Base-by-base conservation (phyloP, 2,888 invertebrate species). In the Dynastes grantii region DNA sequence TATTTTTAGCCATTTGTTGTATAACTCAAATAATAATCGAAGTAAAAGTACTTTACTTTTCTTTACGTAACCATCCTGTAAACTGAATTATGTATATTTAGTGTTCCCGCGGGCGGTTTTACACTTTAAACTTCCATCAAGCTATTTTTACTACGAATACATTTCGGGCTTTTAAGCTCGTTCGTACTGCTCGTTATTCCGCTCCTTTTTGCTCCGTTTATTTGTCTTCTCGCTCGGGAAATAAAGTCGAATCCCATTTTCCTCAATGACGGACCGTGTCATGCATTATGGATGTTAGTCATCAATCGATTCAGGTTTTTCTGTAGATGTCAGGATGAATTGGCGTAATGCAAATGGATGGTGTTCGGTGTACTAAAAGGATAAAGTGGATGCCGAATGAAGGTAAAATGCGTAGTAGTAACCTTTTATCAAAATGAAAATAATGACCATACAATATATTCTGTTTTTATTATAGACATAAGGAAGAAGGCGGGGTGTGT, bases 311-410 rank as follows among this genome's bases (percentile, higher is more conserved):
- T 45, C 16, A 45, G 37, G 45, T 6, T 45, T 45, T 67, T 67
- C 40, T 16, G 45, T 67, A 45, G 40, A 22, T 67, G 67, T 45
- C 67, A 16, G 45, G 45, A 37, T 45, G 67, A 67, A 67, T 67
- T 67, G 67, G 45, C 27, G 49, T 67, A 67, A 67, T 67, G 45
- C 8, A 40, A 67, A 67, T 67, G 67, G 67, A 67, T 67, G 61
- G 55, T 45, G 45, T 45, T 45, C 11, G 45, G 9, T 45, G 9
- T 45, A 45, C 45, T 45, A 45, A 45, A 45, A 45, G 9, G 45
- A 45, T 45, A 45, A 11, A 45, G 8, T 8, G 45, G 11, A 45
- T 8, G 45, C 2, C 45, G 45, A 45, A 45, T 45, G 8, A 45
- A 11, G 11, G 45, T 8, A 45, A 37, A 37, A 5, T 32, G 2